A percentile compares a stretch with the other conserved stretches of the same genome.
phyloP scores from a whole-genome alignment of 2,113 vertebrate species.

The Cygnus atratus region DNA sequence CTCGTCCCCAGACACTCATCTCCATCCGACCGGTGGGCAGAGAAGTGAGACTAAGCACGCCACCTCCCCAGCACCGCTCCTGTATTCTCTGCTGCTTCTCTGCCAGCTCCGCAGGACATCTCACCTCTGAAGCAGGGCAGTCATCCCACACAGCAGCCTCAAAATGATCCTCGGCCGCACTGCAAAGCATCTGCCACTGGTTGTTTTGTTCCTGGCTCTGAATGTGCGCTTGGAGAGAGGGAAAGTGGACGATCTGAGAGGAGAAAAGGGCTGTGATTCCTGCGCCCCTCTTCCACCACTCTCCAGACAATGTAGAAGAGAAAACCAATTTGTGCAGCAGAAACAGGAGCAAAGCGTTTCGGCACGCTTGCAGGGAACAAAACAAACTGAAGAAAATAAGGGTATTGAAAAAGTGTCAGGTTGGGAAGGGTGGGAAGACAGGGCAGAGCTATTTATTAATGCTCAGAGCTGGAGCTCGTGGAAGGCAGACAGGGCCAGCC shows the following conservation, averaged over 20 bases:
- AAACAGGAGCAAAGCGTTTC: neutral
- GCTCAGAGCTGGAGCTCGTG: neutral
- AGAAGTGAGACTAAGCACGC: neutral
- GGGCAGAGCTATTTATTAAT: neutral
- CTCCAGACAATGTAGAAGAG: neutral
- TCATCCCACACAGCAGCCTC: neutral
- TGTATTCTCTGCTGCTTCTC: neutral
- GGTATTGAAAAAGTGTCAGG: neutral
- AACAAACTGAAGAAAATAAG: neutral
- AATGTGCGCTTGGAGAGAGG: neutral
- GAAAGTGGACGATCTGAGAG: neutral
- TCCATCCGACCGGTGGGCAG: neutral
- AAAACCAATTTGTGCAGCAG: constrained; percentile 10
- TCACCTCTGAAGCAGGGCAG: neutral
- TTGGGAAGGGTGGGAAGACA: neutral
- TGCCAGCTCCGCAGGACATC: neutral
- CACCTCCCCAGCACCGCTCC: neutral
- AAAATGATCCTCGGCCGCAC: neutral
- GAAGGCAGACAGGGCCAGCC: neutral
- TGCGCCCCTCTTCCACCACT: neutral
- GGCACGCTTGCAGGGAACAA: neutral
- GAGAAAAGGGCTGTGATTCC: neutral
- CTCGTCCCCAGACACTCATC: neutral
- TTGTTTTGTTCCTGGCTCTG: neutral
- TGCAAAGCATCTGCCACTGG: neutral